phyloP scores from a whole-genome alignment of 2,888 invertebrate genomes.

The Caenorhabditis wallacei region DNA sequence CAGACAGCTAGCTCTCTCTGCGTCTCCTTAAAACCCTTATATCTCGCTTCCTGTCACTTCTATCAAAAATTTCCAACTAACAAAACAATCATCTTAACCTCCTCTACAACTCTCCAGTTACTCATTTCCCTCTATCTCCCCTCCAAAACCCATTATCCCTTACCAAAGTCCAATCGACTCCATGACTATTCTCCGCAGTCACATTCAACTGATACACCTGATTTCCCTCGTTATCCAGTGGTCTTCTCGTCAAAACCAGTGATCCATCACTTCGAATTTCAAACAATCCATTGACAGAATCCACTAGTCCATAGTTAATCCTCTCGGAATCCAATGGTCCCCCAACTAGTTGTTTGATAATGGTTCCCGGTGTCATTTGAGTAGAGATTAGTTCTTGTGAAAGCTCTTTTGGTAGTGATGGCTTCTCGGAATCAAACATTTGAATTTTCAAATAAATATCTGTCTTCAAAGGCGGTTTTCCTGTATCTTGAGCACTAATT shows the following conservation, averaged over 20 bases:
- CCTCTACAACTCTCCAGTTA: background rate
- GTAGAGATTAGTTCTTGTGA: constrained; percentile 29
- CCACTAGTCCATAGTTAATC: constrained; percentile 44
- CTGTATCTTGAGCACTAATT: constrained; percentile 75
- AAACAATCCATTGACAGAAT: constrained; percentile 28
- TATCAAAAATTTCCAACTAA: no score
- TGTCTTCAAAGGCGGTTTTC: constrained; percentile 74
- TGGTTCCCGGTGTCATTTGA: constrained; percentile 39
- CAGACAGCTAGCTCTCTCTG: no score
- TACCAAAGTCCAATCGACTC: constrained; percentile 69
- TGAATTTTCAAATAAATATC: constrained; percentile 62
- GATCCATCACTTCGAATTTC: constrained; percentile 70
- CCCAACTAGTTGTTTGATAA: constrained; percentile 43
- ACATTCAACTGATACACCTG: constrained; percentile 72
- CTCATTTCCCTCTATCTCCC: background rate
- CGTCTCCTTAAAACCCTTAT: no score
- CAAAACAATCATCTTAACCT: no score
- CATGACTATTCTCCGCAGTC: constrained; percentile 73
- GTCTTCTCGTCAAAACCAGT: constrained; percentile 69
- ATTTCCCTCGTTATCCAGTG: constrained; percentile 70
- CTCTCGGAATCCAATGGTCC: constrained; percentile 42
- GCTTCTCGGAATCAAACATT: constrained; percentile 66
- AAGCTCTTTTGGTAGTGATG: constrained; percentile 42
- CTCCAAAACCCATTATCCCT: background rate
- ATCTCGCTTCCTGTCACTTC: no score